Conservation (phyloP, 2,113 vertebrate genomes). For the Piaya cayana region DNA sequence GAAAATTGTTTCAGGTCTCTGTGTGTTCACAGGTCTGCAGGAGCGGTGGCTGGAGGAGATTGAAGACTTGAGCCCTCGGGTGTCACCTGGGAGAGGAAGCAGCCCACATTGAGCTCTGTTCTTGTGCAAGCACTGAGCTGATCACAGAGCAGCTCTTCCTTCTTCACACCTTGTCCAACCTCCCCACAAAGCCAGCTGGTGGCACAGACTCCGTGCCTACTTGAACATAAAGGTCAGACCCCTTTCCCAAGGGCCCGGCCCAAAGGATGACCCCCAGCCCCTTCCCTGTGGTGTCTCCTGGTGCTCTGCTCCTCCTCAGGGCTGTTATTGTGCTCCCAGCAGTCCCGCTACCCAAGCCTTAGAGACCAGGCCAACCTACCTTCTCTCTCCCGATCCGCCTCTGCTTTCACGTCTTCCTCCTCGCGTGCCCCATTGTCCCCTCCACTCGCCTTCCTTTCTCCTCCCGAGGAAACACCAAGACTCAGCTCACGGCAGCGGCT, state of each 20-base stretch:
- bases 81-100: background rate
- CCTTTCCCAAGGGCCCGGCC: background rate
- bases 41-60: background rate
- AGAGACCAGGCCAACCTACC: accelerated
- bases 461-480: accelerated
- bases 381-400: background rate
- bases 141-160: accelerated
- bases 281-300: background rate
- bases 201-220: background rate
- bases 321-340: background rate
- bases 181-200: background rate
- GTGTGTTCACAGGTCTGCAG: background rate
- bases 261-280: too few relatives aligned
- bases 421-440: background rate
- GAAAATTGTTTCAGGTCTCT: background rate
- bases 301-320: background rate
- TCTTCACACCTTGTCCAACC: background rate
- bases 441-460: background rate
- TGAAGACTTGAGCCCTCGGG: background rate
- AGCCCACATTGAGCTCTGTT: background rate
- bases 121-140: background rate
- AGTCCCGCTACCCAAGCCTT: background rate
- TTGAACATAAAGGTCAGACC: background rate
- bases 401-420: background rate
- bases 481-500: accelerated